phyloP scores from a whole-genome alignment of 2,113 vertebrate genomes.

The Engystomops pustulosus region DNA sequence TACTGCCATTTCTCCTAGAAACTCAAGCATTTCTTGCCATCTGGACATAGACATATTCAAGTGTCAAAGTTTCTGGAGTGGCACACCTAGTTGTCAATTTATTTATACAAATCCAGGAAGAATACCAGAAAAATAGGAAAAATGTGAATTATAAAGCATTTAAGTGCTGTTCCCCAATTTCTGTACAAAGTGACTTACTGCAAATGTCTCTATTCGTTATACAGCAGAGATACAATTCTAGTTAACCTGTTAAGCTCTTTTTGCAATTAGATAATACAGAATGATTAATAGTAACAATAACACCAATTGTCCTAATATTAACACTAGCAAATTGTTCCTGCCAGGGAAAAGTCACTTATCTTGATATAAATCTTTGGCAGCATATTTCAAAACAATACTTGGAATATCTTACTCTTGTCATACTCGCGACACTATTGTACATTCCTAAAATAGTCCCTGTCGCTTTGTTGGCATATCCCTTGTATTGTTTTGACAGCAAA shows the following conservation, averaged over 20 bases:
- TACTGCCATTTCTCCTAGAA: too few relatives aligned
- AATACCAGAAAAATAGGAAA: too few relatives aligned
- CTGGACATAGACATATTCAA: too few relatives aligned
- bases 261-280: not conserved
- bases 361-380: not conserved
- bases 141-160: too few relatives aligned
- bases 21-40: too few relatives aligned
- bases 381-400: constrained; percentile 12
- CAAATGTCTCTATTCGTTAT: not conserved
- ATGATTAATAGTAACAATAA: not conserved
- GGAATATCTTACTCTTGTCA: constrained; percentile 7
- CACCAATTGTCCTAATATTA: not conserved
- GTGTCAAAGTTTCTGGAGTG: too few relatives aligned
- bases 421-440: not conserved
- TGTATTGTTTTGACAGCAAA: constrained; percentile 12
- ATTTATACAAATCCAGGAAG: too few relatives aligned
- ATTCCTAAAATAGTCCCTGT: constrained; percentile 19
- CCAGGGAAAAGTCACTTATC: not conserved
- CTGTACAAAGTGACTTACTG: not conserved
- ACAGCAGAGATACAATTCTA: not conserved
- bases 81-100: too few relatives aligned
- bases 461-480: not conserved
- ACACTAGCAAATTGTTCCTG: not conserved
- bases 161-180: not conserved
- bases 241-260: not conserved